These are phyloP conservation scores for Crotophaga sulcirostris DNA, from an alignment of 2,113 vertebrate species.

Conservation along the genomic window DNA sequence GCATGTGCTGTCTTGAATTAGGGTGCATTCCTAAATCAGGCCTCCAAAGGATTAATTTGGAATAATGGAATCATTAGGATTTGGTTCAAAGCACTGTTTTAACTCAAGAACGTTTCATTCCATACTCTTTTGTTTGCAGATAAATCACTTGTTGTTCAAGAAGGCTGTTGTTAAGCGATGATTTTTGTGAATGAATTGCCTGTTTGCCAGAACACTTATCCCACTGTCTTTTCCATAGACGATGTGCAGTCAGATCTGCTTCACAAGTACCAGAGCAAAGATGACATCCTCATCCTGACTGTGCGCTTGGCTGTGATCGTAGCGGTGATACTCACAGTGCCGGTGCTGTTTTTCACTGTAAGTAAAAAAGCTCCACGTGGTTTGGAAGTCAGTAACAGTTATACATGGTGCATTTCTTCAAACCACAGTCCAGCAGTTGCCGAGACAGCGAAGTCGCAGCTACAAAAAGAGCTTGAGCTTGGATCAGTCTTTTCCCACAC, in stretches of 20 bases:
- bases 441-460: neutral
- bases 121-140: constrained; percentile 14
- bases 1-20: constrained; percentile 33
- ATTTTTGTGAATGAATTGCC: constrained; percentile 25
- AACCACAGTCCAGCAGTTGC: neutral
- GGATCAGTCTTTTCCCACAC: neutral
- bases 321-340: constrained; percentile 81
- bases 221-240: constrained; percentile 60
- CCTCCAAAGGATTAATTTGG: constrained; percentile 48
- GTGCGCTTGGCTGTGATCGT: constrained; percentile 80
- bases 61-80: constrained; percentile 45
- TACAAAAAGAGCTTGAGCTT: neutral
- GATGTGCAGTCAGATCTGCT: constrained; percentile 78
- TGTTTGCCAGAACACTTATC: neutral
- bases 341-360: constrained; percentile 83
- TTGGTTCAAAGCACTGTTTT: constrained; percentile 13
- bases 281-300: constrained; percentile 74
- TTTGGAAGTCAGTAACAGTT: neutral
- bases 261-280: constrained; percentile 75
- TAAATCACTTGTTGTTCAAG: constrained; percentile 57
- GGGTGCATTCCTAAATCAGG: constrained; percentile 37
- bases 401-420: neutral
- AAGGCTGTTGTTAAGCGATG: constrained; percentile 32
- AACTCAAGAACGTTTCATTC: constrained; percentile 32
- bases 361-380: neutral